Base-by-base conservation (phyloP, 2,113 vertebrate genomes). In the Kryptolebias marmoratus region DNA sequence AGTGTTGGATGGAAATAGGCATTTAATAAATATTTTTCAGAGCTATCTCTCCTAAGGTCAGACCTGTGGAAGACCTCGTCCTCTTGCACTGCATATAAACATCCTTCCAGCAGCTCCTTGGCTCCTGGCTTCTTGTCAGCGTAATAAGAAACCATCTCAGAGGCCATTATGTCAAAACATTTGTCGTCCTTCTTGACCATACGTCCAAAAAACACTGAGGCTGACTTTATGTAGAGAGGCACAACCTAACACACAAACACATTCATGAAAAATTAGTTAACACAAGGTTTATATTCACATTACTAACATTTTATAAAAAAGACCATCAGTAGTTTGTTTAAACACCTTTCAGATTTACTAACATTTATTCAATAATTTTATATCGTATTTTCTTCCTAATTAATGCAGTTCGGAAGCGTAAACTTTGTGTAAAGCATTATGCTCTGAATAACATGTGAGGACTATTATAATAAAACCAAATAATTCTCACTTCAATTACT, bases 211-310 rank as follows among this genome's bases (percentile, higher is more conserved):
- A 87, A 95, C 16, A 92, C 77, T 0, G 83, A 92, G 0, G 91
- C 90, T 0, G 91, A 91, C 84, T 93, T 92, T 16, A 95, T 68
- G 73, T 79, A 45, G 50, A 95, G 79, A 5, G 94, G 94, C 14
- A 94, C 30, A 12, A 94, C 89, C 94, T 95, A 67, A 1, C 22
- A 55, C 27, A 49, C 47, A 54, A 13, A 10, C 14, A 45, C 30
- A 68, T 22, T 14, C 5, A 39, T 32, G 6, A 50, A 54, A 56
- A 1, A 10, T 22, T n/a, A n/a, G 16, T 52, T 52, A n/a, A n/a
- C 18, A 8, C n/a, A 27, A 16, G 36, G 3, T 36, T 36, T 36
- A 36, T 36, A 36, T 36, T 36, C 36, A 36, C 36, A 36, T 36
- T 7, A 36, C 7, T 36, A 3, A 60, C 1, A 57, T 32, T 36